phyloP scores from a whole-genome alignment of 2,888 invertebrate genomes.

The Halictus ligatus region DNA sequence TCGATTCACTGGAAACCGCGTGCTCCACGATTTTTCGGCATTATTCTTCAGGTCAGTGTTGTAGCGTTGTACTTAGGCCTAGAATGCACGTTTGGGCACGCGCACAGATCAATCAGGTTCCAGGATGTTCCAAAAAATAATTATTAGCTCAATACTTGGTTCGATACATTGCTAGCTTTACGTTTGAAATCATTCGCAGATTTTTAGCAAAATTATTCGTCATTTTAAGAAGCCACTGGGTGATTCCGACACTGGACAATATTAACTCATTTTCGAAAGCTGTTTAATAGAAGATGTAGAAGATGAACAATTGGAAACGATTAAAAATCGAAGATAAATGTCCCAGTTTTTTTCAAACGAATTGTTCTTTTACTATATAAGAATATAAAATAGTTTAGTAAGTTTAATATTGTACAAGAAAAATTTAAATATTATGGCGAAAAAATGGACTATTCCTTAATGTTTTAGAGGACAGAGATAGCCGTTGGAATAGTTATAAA shows the following conservation, averaged over 20 bases:
- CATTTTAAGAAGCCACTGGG: background rate
- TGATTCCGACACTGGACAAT: background rate
- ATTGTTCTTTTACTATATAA: background rate
- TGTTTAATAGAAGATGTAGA: background rate
- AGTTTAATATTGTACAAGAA: too few species aligned
- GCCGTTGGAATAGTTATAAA: background rate
- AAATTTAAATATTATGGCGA: background rate
- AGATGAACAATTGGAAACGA: background rate
- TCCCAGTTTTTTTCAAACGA: background rate
- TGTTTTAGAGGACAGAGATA: background rate
- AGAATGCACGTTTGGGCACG: slow-evolving; percentile 31
- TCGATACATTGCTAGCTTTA: background rate
- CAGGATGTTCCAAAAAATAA: background rate
- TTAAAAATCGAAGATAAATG: background rate
- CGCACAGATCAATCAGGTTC: background rate
- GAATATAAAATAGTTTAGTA: background rate
- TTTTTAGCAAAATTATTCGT: background rate
- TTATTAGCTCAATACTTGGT: background rate
- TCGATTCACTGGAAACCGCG: slow-evolving; percentile 46
- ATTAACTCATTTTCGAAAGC: background rate
- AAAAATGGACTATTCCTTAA: background rate
- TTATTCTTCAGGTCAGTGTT: slow-evolving; percentile 52
- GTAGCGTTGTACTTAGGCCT: slow-evolving; percentile 55
- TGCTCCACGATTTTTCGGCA: background rate
- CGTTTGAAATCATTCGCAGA: background rate